Evolutionary conservation across 2,113 vertebrate species (phyloP).

Genomic region (Steatornis caripensis): DNA sequence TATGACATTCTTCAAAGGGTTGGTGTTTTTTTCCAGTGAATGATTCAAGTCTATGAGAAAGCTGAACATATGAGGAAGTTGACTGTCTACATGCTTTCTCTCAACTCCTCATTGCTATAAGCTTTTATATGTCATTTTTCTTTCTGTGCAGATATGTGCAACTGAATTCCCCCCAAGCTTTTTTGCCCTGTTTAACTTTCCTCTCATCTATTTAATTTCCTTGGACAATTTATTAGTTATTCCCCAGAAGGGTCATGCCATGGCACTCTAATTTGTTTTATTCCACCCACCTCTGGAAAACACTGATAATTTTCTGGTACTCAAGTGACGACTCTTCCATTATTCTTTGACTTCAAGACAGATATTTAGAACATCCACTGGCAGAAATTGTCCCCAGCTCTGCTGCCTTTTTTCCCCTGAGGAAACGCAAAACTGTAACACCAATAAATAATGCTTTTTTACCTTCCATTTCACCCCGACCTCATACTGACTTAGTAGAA

Average conservation of each 20-base stretch:
- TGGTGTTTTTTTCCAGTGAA: accelerated
- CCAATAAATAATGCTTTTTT: not conserved
- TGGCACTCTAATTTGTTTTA: not conserved
- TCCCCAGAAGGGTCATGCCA: not conserved
- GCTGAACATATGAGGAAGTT: not conserved
- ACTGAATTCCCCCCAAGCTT: not conserved
- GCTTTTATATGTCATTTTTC: not conserved
- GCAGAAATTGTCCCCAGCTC: not conserved
- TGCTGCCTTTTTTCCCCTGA: not conserved
- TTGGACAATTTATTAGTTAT: not conserved
- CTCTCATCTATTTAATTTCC: not conserved
- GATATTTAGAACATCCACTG: not conserved
- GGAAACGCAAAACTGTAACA: not conserved
- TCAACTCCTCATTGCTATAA: not conserved
- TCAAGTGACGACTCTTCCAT: not conserved
- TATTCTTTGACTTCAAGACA: not conserved
- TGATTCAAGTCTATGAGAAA: not conserved
- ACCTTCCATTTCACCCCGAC: not conserved
- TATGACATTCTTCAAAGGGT: not conserved
- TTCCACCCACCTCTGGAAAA: not conserved
- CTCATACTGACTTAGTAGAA: not conserved
- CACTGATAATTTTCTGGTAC: not conserved
- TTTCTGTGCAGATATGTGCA: not conserved
- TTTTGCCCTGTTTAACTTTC: not conserved
- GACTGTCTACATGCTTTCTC: not conserved